Evolutionary conservation across 2,888 invertebrate genomes (phyloP), one percentile per base, ranked within the genome.

Genomic region (Watsonalla binaria): DNA sequence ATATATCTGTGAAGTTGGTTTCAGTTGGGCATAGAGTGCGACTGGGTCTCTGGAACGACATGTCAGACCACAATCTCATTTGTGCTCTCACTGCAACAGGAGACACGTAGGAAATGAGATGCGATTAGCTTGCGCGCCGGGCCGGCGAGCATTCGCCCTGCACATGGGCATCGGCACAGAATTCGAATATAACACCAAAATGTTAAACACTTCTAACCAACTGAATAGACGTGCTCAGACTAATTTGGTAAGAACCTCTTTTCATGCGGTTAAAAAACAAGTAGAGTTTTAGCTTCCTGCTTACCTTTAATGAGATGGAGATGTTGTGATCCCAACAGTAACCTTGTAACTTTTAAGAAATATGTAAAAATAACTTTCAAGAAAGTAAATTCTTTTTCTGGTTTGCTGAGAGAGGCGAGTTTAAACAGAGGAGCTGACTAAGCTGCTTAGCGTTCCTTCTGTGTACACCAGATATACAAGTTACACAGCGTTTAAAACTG

Each of bases 61-160:
- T 72, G 79, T 76, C 80, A 79, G 66, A 68, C 81, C 76, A 80
- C 83, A 82, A 85, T 84, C 81, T 82, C 83, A 84, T 82, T 84
- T 81, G 76, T 76, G 81, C 74, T 78, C 76, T 79, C 75, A 78
- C 78, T 79, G 80, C 78, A 79, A 75, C 74, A 73, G 68, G 75
- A 76, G 82, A 84, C 83, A 80, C 64, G 78, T 72, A 80, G 86
- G 86, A 84, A 86, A 85, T 86, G 78, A 84, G 83, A 78, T 78
- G 75, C 78, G 80, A 85, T 84, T 85, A 84, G 78, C 80, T 78
- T 70, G 81, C 77, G 70, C 74, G 74, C 72, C 66, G 66, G 64
- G 59, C 61, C 66, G 64, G 59, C 61, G 63, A 72, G 72, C 66
- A 59, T 65, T 60, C 45, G 46, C 56, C 9, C 15, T 49, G 37